Conservation (phyloP, 2,888 invertebrate species). For the Margaritifera margaritifera region DNA sequence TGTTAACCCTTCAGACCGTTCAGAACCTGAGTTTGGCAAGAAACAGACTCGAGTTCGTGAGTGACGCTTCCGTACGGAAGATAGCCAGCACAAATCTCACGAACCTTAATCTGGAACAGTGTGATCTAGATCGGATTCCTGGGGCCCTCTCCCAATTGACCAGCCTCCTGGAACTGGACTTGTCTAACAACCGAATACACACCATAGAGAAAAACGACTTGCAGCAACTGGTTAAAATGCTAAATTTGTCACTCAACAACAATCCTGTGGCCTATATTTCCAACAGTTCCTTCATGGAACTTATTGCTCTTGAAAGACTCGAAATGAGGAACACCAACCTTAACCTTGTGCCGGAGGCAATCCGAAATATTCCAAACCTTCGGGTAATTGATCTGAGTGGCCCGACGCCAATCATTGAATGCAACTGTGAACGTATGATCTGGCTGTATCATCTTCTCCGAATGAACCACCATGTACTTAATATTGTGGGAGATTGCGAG, state of each 20-base stretch:
- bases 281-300: constrained; percentile 30
- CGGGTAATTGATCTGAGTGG: constrained; percentile 13
- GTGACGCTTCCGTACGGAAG: constrained; percentile 32
- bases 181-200: constrained; percentile 39
- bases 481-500: constrained; percentile 23
- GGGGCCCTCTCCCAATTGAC: constrained; percentile 32
- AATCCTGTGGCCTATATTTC: constrained; percentile 43
- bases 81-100: constrained; percentile 26
- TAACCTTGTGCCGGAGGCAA: constrained; percentile 33
- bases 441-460: constrained; percentile 34
- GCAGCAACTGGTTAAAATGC: constrained; percentile 17
- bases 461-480: constrained; percentile 24
- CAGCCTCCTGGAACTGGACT: constrained; percentile 25
- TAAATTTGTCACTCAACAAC: constrained; percentile 21
- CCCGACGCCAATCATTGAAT: constrained; percentile 20
- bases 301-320: constrained; percentile 17
- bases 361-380: constrained; percentile 23
- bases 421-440: constrained; percentile 33
- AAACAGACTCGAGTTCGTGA: constrained; percentile 39
- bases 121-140: constrained; percentile 42
- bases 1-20: constrained; percentile 26
- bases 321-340: constrained; percentile 24
- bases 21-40: constrained; percentile 33
- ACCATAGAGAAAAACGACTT: constrained; percentile 45
- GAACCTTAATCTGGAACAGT: constrained; percentile 29